Conservation (phyloP, 2,797 vertebrate species). For the Aulostomus chinensis region DNA sequence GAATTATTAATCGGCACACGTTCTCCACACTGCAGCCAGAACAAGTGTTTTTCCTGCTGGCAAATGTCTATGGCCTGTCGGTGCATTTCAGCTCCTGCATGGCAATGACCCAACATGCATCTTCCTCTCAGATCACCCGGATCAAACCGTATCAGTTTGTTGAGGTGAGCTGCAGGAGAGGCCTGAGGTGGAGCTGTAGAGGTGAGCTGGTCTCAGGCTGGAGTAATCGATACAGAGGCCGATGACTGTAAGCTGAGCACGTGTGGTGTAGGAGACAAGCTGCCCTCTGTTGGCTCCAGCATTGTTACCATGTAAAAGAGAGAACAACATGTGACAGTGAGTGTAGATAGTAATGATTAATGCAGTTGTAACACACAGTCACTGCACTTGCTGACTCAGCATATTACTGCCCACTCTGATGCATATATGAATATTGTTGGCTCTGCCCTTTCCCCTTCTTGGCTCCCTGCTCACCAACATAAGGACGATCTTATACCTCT, state of each 20-base stretch:
- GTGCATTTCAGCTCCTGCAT: not conserved
- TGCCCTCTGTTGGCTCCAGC: conserved; percentile 15
- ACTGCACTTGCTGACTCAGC: conserved; percentile 32
- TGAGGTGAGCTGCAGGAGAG: not conserved
- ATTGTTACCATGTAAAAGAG: not conserved
- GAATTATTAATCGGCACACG: conserved; percentile 75
- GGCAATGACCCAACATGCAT: not conserved
- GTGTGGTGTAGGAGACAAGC: conserved; percentile 6
- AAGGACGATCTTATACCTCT: too few relatives aligned
- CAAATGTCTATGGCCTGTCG: conserved; percentile 4
- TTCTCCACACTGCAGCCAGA: conserved; percentile 20
- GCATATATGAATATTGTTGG: conserved; percentile 2
- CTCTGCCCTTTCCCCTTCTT: not conserved
- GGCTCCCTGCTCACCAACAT: conserved; percentile 7
- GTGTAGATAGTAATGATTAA: conserved; percentile 12
- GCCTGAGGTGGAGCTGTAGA: too few relatives aligned
- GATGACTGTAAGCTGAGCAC: not conserved
- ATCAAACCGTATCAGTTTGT: not conserved
- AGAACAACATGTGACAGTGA: not conserved
- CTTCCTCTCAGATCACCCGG: not conserved
- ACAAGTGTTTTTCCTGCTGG: not conserved
- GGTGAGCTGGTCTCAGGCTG: not conserved
- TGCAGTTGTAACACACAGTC: conserved; percentile 11
- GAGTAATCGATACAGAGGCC: conserved; percentile 29
- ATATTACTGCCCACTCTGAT: conserved; percentile 20